Percentiles rank a stretch among this genome's conserved stretches.
phyloP scores from a whole-genome alignment of 1,140 invertebrate genomes.

The Melipona quadrifasciata region DNA sequence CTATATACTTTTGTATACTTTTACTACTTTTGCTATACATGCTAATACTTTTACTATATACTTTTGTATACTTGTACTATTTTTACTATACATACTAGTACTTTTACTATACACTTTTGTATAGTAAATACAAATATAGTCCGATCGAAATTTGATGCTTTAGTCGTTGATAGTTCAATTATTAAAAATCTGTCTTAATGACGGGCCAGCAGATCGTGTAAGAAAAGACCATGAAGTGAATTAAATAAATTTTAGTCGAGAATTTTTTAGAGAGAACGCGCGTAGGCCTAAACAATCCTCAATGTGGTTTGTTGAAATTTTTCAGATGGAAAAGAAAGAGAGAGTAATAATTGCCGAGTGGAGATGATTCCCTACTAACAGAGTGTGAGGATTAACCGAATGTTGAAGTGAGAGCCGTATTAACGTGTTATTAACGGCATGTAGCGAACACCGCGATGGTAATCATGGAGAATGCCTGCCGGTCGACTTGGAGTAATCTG shows the following conservation, averaged over 20 bases:
- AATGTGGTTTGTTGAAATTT: conserved; percentile 21
- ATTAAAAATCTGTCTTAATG: too few species aligned
- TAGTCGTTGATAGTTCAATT: too few species aligned
- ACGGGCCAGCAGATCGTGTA: too few species aligned
- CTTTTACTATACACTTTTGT: too few species aligned
- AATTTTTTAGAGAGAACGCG: background rate
- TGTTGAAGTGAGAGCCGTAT: conserved; percentile 47
- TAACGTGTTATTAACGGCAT: conserved; percentile 60
- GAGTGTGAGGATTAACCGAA: conserved; percentile 53
- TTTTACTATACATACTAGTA: too few species aligned
- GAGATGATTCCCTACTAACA: conserved; percentile 57
- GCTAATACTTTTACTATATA: too few species aligned
- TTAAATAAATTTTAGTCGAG: background rate
- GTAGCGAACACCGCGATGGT: conserved; percentile 34
- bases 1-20: too few species aligned
- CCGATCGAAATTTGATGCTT: too few species aligned
- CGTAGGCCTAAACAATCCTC: background rate
- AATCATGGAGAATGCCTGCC: conserved; percentile 38
- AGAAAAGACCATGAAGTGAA: too few species aligned
- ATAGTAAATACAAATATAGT: too few species aligned
- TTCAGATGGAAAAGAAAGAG: conserved; percentile 15
- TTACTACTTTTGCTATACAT: too few species aligned
- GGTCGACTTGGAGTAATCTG: conserved; percentile 22
- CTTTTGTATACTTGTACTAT: too few species aligned
- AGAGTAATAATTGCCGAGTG: conserved; percentile 14